Evolutionary conservation across 2,113 vertebrate species (phyloP).

Genomic region (Nothocercus julius): DNA sequence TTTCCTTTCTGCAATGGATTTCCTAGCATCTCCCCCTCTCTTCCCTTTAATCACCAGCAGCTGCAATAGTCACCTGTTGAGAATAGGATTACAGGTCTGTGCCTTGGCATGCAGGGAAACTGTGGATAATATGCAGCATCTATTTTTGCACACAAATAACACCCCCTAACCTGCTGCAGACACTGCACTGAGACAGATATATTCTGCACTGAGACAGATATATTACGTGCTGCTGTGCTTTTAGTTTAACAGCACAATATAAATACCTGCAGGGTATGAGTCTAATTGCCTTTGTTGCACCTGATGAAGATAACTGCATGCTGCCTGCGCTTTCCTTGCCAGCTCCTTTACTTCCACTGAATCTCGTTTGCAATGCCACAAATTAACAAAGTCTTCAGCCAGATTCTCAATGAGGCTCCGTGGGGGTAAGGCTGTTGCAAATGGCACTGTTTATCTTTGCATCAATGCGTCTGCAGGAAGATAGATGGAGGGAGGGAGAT

Average conservation of each 20-base stretch:
- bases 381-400: constrained; percentile 23
- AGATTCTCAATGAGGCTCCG: not conserved
- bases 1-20: not conserved
- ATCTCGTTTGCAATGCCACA: not conserved
- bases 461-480: not conserved
- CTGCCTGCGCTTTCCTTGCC: not conserved
- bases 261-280: constrained; percentile 48
- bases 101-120: constrained; percentile 8
- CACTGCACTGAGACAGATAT: not conserved
- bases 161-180: not conserved
- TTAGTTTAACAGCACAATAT: constrained; percentile 16
- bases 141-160: not conserved
- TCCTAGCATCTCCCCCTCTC: not conserved
- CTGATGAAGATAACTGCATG: constrained; percentile 30
- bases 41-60: not conserved
- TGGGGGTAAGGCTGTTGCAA: not conserved
- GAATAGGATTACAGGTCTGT: not conserved
- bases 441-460: not conserved
- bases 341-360: constrained; percentile 14
- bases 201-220: not conserved
- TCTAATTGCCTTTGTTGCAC: constrained; percentile 46
- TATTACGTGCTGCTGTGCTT: constrained; percentile 14
- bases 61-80: not conserved
- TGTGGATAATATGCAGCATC: not conserved
- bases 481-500: not conserved